Conservation (phyloP, 2,797 vertebrate genomes). For the Gadopsis marmoratus region DNA sequence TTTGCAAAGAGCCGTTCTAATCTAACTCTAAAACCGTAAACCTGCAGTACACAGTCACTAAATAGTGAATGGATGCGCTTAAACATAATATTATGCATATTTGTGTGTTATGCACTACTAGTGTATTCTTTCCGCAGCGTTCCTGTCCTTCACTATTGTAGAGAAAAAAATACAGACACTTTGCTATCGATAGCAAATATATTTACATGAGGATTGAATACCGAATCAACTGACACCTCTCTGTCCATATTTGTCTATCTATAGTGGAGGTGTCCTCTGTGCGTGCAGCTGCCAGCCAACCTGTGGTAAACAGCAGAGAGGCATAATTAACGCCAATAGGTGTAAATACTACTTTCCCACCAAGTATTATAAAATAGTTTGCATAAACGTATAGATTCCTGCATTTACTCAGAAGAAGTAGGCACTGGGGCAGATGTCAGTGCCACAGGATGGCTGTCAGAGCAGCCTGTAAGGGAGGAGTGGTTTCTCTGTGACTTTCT, state of each 20-base stretch:
- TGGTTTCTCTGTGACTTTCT: background rate
- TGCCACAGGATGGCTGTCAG: background rate
- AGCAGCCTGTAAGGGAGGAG: background rate
- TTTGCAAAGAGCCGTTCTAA: background rate
- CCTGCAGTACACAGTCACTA: background rate
- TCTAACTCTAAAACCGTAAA: background rate
- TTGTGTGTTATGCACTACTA: background rate
- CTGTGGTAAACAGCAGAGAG: background rate
- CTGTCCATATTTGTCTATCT: background rate
- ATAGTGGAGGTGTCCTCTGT: background rate
- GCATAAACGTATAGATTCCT: background rate
- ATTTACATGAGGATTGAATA: background rate
- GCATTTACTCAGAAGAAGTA: background rate
- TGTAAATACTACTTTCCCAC: background rate
- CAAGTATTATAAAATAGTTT: background rate
- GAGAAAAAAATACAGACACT: background rate
- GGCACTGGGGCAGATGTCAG: background rate
- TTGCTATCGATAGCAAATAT: background rate
- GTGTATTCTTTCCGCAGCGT: background rate
- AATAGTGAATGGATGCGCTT: background rate
- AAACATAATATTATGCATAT: background rate
- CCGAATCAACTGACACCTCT: background rate
- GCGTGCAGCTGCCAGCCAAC: background rate
- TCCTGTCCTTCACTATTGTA: background rate
- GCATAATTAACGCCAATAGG: background rate